Base-by-base conservation (phyloP, 1,140 invertebrate species). In the Leptopilina clavipes region DNA sequence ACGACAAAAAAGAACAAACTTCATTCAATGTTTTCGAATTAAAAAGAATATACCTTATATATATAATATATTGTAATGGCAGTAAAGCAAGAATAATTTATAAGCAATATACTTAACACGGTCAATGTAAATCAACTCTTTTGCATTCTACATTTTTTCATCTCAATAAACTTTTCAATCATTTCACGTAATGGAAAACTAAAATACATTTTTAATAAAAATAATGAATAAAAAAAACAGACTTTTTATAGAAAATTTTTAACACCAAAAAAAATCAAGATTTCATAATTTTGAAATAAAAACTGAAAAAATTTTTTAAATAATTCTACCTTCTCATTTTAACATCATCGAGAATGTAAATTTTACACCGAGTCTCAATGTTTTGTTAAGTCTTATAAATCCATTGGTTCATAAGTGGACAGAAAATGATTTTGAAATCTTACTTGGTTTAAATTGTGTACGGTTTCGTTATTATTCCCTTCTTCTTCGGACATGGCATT, bases 361-460 rank as follows among this genome's bases (percentile, higher is more conserved):
- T 65, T 14, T 25, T 14, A 12, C 25, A 31, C 25, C 1, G 25
- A 31, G 71, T 17, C 18, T 45, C 19, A 73, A 0, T n/a, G 14
- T 65, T 11, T 14, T 65, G 22, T 31, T 12, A 65, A n/a, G n/a
- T 25, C 44, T 84, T 84, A 90, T 77, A 90, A 84, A 74, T 90
- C 89, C 89, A 90, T 90, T 11, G 87, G 87, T 44, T 90, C 89
- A 0, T 89, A 79, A 11, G 40, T 0, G 59, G 77, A 65, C 72
- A 77, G 71, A 43, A 71, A 17, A 52, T 71, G 65, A 74, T 77
- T 82, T 12, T 76, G 75, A 25, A 86, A 54, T 31, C 25, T 31
- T 59, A 79, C 80, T 48, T 77, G 56, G 85, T 89, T 89, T n/a
- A 90, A 76, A 81, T 90, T 83, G 0, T 84, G 79, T 76, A 89